Evolutionary conservation across 2,797 vertebrate genomes (phyloP), one percentile per base, ranked within the genome.

Genomic region (Enteromius viviparus): DNA sequence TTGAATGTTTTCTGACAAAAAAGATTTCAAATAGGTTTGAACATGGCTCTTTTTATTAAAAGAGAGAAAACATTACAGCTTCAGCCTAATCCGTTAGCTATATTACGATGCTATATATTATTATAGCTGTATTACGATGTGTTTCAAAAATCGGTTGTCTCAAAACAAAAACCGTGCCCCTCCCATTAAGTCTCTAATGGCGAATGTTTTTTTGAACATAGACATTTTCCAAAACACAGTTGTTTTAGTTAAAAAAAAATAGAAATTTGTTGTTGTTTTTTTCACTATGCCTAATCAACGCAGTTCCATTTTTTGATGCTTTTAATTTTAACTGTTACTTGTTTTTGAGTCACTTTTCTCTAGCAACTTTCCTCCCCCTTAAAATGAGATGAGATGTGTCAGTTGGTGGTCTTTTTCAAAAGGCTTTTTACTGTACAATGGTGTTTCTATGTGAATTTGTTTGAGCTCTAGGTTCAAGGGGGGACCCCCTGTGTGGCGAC

Each of bases 371-470:
- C 66, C 23, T 42, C 23, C 49, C 23, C 47, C 37, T 9, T 45
- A 75, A 80, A 75, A 40, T 55, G 40, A 80, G 58, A 47, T 23
- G 83, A 45, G 60, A 77, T 77, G 76, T 60, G 76, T 83, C 60
- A 19, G 72, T 84, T 66, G 72, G 76, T 45, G 58, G 34, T 37
- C 66, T 40, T 85, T 58, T 65, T 79, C 21, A 80, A 86, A 75
- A 72, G 81, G 19, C 8, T 69, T 68, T 26, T 37, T 26, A 40
- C 49, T 84, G 72, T 83, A 83, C 70, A 82, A 64, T 87, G 26
- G 72, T 74, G 71, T 81, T 85, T 76, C 70, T 81, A 47, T 85
- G 76, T 76, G 76, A 75, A 81, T 74, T 51, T 32, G 79, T 72
- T 53, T 47, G 42, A 62, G 78, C 66, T 78, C 34, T 29, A 68